Evolutionary conservation across 2,797 vertebrate genomes (phyloP), one percentile per base, ranked within the genome.

Genomic region (Falco peregrinus): DNA sequence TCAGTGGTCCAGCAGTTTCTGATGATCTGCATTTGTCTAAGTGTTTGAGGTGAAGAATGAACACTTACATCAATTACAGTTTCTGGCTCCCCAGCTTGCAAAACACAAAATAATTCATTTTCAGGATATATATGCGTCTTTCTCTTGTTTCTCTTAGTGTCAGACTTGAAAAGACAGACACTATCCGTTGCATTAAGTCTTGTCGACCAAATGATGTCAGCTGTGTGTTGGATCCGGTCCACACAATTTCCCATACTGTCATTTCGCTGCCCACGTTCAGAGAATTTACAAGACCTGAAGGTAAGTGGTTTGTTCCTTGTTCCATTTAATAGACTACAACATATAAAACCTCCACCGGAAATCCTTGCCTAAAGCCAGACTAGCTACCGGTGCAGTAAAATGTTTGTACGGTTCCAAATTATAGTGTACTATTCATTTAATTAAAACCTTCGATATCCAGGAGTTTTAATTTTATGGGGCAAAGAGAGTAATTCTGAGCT

Each of bases 211-310:
- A 97, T 3, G 99, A 99, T 59, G 96, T 98, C 53, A 97, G 93
- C 95, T 99, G 99, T 35, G 79, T 98, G 47, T 85, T 98, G 97
- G 98, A 99, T 96, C 99, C 98, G 1, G 98, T 99, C 33, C 98
- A 99, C 92, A 99, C 99, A 2, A 89, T 99, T 90, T 99, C 99
- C 86, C 98, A 99, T 98, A 99, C 99, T 1, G 99, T 99, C 93
- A 98, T 99, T 98, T 99, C 99, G 3, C 97, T 99, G 96, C 99
- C 99, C 76, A 99, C 99, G 8, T 99, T 99, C 98, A 98, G 99
- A 80, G 99, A 99, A 86, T 99, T 99, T 97, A 97, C 85, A 78
- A 98, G 84, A 67, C 98, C 99, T 43, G 99, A 99, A 98, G 99
- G 99, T 99, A 98, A 96, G 98, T 93, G 60, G n/a, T 56, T 59